Evolutionary conservation across 2,113 vertebrate genomes (phyloP).

Genomic region (Scophthalmus maximus): DNA sequence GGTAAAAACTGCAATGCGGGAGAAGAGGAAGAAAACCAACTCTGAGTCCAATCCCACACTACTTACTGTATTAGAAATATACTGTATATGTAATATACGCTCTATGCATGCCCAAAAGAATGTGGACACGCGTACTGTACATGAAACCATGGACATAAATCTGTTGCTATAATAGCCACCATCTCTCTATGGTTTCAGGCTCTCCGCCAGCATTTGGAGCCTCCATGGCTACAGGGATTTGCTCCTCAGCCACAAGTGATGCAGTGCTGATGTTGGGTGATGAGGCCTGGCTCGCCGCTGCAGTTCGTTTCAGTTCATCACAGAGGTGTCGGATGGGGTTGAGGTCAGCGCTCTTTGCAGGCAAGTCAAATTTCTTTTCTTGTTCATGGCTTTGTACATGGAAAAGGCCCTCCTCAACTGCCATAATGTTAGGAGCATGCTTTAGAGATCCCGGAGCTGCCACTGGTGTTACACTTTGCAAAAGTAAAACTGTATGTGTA

Average conservation of each 20-base stretch:
- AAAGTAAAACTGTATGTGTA: neutral
- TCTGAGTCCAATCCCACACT: neutral
- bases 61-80: no score
- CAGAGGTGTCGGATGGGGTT: neutral
- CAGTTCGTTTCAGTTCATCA: neutral
- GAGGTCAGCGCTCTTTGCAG: neutral
- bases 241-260: neutral
- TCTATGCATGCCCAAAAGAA: neutral
- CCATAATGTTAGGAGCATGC: no score
- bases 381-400: no score
- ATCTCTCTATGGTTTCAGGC: neutral
- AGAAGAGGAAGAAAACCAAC: neutral
- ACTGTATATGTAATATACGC: neutral
- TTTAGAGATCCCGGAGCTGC: no score
- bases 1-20: neutral
- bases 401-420: no score
- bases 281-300: neutral
- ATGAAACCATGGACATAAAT: neutral
- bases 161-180: neutral
- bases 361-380: neutral
- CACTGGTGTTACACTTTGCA: no score
- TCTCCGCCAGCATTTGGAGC: neutral
- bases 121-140: neutral
- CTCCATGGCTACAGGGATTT: neutral
- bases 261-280: neutral